phyloP scores from a whole-genome alignment of 1,140 invertebrate species.

The Drosophila kurseongensis region DNA sequence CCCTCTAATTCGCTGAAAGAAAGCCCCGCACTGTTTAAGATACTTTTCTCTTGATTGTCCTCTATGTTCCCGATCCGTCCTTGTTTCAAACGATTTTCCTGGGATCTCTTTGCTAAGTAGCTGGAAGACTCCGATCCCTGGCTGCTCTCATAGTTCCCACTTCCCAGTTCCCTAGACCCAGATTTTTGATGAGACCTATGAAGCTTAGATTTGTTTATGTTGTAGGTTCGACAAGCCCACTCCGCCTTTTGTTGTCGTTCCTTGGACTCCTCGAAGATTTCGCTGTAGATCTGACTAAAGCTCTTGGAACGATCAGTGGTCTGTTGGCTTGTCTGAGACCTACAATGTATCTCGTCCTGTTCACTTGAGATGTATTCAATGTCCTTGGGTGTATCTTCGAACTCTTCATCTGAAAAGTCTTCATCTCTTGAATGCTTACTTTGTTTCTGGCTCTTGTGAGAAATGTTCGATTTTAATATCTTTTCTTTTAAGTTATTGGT shows the following conservation, averaged over 20 bases:
- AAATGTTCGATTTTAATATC: background rate
- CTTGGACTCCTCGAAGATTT: conserved; percentile 59
- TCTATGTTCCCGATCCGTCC: too few relatives aligned
- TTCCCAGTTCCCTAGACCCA: background rate
- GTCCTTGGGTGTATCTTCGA: background rate
- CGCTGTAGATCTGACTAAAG: conserved; percentile 67
- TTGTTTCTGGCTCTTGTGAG: background rate
- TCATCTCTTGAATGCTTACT: background rate
- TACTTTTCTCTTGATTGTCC: too few relatives aligned
- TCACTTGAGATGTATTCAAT: conserved; percentile 2
- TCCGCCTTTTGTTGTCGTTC: conserved; percentile 52
- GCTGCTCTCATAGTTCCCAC: conserved; percentile 3
- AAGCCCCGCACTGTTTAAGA: background rate
- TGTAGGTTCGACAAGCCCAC: conserved; percentile 23
- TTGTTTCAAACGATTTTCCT: background rate
- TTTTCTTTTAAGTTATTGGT: background rate
- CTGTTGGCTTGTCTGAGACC: background rate
- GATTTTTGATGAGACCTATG: background rate
- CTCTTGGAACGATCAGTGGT: conserved; percentile 59
- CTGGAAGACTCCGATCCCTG: conserved; percentile 1
- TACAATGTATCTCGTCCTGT: background rate
- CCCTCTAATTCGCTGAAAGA: background rate
- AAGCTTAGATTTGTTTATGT: conserved; percentile 23
- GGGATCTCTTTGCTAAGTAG: background rate
- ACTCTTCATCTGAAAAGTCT: background rate